Evolutionary conservation across 1,140 invertebrate species (phyloP).

Genomic region (Aricia agestis): DNA sequence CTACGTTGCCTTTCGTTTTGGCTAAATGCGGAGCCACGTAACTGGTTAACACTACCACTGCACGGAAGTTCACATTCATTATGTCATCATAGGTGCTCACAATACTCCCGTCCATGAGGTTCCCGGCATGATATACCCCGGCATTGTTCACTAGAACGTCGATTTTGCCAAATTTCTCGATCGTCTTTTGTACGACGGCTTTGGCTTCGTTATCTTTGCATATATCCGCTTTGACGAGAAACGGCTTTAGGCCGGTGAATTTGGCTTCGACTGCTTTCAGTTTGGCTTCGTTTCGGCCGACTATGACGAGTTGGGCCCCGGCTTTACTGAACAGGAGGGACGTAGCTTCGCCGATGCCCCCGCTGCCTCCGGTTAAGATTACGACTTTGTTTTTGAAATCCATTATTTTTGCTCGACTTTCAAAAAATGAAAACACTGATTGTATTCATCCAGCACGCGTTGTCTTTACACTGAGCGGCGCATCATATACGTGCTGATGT

Average conservation of each 20-base stretch:
- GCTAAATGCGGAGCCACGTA: constrained; percentile 16
- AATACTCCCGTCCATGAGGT: constrained; percentile 13
- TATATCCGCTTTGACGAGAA: constrained; percentile 28
- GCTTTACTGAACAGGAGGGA: constrained; percentile 22
- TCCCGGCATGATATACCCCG: constrained; percentile 17
- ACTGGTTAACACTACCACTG: constrained; percentile 10
- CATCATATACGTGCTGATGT: not conserved
- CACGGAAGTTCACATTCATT: constrained; percentile 18
- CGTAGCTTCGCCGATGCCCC: constrained; percentile 23
- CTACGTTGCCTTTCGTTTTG: constrained; percentile 20
- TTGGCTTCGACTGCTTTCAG: constrained; percentile 18
- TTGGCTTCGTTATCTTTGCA: constrained; percentile 22
- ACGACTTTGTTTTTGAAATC: constrained; percentile 25
- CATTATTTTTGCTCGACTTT: not conserved
- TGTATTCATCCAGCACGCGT: no score
- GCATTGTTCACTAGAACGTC: constrained; percentile 31
- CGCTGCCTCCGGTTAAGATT: constrained; percentile 21
- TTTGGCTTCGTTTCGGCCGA: constrained; percentile 30
- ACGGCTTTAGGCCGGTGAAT: constrained; percentile 17
- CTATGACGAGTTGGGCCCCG: constrained; percentile 24
- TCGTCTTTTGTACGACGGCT: constrained; percentile 19
- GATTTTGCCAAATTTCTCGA: constrained; percentile 23
- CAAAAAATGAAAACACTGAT: no score
- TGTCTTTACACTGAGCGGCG: not conserved
- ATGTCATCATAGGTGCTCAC: constrained; percentile 13